A percentile compares a stretch with the other conserved stretches of the same genome.
Evolutionary conservation across 2,797 vertebrate genomes (phyloP).

Genomic region (Enteromius argenteus): DNA sequence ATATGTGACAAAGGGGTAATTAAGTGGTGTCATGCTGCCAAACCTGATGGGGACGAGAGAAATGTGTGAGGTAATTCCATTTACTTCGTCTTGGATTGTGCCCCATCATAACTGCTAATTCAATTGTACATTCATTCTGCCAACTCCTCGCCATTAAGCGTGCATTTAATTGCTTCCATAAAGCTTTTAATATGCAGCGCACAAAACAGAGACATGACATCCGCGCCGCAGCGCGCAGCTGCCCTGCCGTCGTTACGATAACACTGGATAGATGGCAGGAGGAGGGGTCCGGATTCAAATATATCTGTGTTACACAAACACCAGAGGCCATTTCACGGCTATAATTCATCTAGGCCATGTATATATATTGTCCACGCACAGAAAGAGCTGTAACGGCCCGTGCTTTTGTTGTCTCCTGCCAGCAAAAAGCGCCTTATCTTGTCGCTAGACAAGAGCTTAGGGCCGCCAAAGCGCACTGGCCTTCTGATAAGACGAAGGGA

Average conservation of each 20-base stretch:
- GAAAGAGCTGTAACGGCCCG: slow-evolving; percentile 81
- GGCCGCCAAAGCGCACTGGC: slow-evolving; percentile 82
- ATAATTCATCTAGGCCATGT: slow-evolving; percentile 74
- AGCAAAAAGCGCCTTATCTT: slow-evolving; percentile 86
- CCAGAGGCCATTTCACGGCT: slow-evolving; percentile 82
- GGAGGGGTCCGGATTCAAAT: slow-evolving; percentile 79
- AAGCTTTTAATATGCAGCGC: slow-evolving; percentile 97
- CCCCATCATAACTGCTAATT: slow-evolving; percentile 96
- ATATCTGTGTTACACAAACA: slow-evolving; percentile 90
- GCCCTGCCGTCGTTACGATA: slow-evolving; percentile 86
- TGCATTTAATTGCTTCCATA: slow-evolving; percentile 97
- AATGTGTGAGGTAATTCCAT: slow-evolving; percentile 92
- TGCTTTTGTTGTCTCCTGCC: slow-evolving; percentile 81
- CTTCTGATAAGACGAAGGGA: slow-evolving; percentile 82
- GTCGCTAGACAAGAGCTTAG: slow-evolving; percentile 82
- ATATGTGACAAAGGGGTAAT: slow-evolving; percentile 91
- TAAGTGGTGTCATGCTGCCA: slow-evolving; percentile 90
- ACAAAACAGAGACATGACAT: slow-evolving; percentile 83
- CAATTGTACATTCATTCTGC: slow-evolving; percentile 94
- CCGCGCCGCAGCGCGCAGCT: slow-evolving; percentile 85
- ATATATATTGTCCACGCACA: slow-evolving; percentile 73
- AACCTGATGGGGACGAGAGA: slow-evolving; percentile 76
- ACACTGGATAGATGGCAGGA: slow-evolving; percentile 52
- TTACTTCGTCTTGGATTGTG: slow-evolving; percentile 95
- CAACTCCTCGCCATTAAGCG: slow-evolving; percentile 94